Evolutionary conservation across 2,888 invertebrate genomes (phyloP), one percentile per base, ranked within the genome.

Genomic region (Shargacucullia verbasci): DNA sequence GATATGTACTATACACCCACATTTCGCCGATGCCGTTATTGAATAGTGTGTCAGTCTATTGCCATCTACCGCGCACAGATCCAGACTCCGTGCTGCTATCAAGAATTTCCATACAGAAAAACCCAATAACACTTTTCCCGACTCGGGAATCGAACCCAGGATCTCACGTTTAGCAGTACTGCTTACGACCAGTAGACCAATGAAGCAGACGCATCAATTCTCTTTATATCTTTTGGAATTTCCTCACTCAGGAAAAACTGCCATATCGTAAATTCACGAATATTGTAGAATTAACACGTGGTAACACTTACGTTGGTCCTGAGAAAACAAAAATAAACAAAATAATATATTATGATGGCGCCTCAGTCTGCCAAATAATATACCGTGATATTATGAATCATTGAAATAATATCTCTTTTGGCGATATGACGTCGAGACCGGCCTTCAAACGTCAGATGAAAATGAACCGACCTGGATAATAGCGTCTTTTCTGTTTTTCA

Each of bases 371-470:
- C 59, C 59, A 50, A 59, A 68, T 61, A 57, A 40, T 62, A 50
- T 43, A 31, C 38, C 38, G 43, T 35, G 48, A 43, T 58, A 53
- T 27, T 41, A 38, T 72, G 73, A 73, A 20, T 73, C 73, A 72
- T 59, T 13, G 33, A 50, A 53, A 49, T 56, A 58, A 44, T 50
- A 44, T 55, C 45, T 41, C 34, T 55, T 47, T 59, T 46, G 44
- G 38, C 54, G 54, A 34, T 46, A n/a, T 75, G 73, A 73, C 76
- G 73, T 62, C 64, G 39, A 15, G 14, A 35, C 25, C 37, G 57
- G 9, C 73, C 76, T 75, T 62, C 47, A 64, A 49, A 44, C 34
- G 49, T 53, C 71, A 11, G 27, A 25, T 37, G 45, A 44, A 29
- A 45, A 62, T 6, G 13, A 15, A 53, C 31, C 27, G 15, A 40